Evolutionary conservation across 2,797 vertebrate genomes (phyloP), one percentile per base, ranked within the genome.

Genomic region (Eleutherodactylus coqui): DNA sequence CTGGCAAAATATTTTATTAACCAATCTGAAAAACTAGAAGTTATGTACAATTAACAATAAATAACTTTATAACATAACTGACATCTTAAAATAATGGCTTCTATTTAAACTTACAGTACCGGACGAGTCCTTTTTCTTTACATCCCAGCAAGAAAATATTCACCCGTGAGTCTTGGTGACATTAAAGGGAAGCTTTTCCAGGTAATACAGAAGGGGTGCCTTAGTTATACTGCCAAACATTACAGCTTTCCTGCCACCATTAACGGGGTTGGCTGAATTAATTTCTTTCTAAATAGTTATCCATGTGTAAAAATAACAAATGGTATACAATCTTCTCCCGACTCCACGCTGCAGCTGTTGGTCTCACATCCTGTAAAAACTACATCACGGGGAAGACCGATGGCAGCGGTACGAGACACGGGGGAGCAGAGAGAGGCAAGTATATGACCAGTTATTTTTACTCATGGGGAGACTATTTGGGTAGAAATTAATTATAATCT

Each of bases 1-100:
- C 19, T 41, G 49, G 19, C 75, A 77, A 77, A 77, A 77, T 58
- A 77, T 77, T 77, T 77, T 77, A 77, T 77, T 55, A 77, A 77
- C 34, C 6, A 29, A 77, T 77, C 32, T 64, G 58, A 67, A 77
- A 77, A 77, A 77, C 49, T 55, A 77, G 19, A 77, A n/a, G 51
- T 36, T 77, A 38, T 77, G 38, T 73, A 45, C 41, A 70, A 69
- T 21, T 38, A 69, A 70, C 67, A 73, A 72, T 72, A 72, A 73
- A 73, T 73, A 72, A 77, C 21, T 36, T 13, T 43, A 73, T 16
- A 73, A 55, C 34, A 77, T n/a, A 77, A 77, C 29, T 24, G 9
- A 76, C 9, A 76, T 75, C 58, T 43, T 77, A 38, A 77, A 77
- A 77, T 58, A 41, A 16, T 77, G n/a, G 75, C 16, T 21, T 49